Conservation (phyloP, 2,113 vertebrate genomes). For the Gasterosteus aculeatus region DNA sequence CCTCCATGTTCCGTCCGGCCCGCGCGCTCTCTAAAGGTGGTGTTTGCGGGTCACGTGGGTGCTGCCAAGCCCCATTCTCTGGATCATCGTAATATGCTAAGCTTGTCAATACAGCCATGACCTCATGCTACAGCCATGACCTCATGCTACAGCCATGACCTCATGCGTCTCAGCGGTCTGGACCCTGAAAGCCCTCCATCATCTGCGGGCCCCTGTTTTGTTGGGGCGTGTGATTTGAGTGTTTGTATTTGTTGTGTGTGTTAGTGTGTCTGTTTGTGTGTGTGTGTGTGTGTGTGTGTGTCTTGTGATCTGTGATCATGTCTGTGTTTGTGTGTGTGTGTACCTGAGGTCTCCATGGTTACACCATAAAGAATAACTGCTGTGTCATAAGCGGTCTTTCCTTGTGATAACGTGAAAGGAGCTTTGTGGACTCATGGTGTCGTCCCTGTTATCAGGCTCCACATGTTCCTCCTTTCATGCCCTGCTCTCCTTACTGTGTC, state of each 20-base stretch:
- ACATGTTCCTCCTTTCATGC: constrained; percentile 23
- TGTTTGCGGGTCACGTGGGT: constrained; percentile 43
- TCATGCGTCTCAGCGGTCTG: constrained; percentile 27
- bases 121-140: background rate
- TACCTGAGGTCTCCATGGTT: constrained; percentile 21
- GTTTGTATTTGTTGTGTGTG: background rate
- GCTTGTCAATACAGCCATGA: constrained; percentile 24
- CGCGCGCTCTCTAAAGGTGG: background rate
- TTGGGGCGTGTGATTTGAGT: background rate
- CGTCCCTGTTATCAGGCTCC: background rate
- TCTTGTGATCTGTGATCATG: background rate
- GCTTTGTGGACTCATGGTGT: background rate
- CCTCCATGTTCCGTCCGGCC: background rate
- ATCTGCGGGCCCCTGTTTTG: background rate
- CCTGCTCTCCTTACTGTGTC: background rate
- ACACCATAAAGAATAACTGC: constrained; percentile 25
- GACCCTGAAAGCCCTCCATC: background rate
- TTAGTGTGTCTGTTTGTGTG: background rate
- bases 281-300: background rate
- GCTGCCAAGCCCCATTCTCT: constrained; percentile 17
- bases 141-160: background rate
- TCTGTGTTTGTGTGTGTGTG: background rate
- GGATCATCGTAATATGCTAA: background rate
- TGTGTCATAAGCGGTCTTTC: background rate
- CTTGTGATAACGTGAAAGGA: background rate